phyloP scores from a whole-genome alignment of 35 echinoderm and acorn worm genomes.

The Ophiothrix spiculata region DNA sequence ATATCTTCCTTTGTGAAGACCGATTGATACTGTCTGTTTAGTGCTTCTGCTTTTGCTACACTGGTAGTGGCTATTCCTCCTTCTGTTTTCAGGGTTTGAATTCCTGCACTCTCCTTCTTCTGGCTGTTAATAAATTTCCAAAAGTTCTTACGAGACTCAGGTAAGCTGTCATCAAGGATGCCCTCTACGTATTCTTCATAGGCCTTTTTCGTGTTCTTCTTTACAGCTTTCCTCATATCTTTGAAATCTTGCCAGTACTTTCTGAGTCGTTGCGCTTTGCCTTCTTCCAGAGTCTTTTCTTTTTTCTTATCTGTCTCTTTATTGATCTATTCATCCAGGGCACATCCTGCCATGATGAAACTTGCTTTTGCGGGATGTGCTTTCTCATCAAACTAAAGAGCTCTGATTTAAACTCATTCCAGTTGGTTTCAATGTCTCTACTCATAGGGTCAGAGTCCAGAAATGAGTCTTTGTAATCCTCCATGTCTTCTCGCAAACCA shows the following conservation, averaged over 20 bases:
- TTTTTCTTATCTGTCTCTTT: conserved; percentile 28
- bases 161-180: conserved; percentile 10
- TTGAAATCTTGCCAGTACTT: background rate
- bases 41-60: background rate
- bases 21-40: conserved; percentile 4
- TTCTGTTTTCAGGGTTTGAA: conserved; percentile 17
- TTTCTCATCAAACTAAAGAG: conserved; percentile 1
- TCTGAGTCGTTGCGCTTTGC: conserved; percentile 2
- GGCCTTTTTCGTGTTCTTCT: conserved; percentile 11
- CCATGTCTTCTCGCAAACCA: conserved; percentile 9
- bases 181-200: conserved; percentile 31
- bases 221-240: conserved; percentile 24
- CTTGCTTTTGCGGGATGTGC: background rate
- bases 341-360: conserved; percentile 11
- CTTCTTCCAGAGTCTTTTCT: conserved; percentile 15
- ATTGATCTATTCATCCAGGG: conserved; percentile 31
- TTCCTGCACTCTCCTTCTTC: conserved; percentile 30
- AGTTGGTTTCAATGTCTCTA: conserved; percentile 24
- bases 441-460: background rate
- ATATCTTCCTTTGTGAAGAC: conserved; percentile 3
- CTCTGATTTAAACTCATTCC: background rate
- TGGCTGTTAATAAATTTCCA: conserved; percentile 45
- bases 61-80: background rate
- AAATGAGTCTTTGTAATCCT: background rate
- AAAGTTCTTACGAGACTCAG: conserved; percentile 6